Base-by-base conservation (phyloP, 2,888 invertebrate genomes). In the Clitarchus hookeri region DNA sequence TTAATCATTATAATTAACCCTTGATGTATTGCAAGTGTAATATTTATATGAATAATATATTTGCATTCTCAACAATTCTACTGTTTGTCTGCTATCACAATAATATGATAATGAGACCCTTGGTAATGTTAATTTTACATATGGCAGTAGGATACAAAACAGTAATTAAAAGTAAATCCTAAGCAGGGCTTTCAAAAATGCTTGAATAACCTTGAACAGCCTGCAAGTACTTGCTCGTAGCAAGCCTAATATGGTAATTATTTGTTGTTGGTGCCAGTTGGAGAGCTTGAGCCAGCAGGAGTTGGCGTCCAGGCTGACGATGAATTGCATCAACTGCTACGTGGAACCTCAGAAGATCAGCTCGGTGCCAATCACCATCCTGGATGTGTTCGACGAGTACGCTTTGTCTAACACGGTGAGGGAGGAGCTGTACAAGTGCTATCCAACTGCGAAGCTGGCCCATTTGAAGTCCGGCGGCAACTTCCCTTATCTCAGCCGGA, bases 371-470 rank as follows among this genome's bases (percentile, higher is more conserved):
- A 93, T 97, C 23, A 98, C 97, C 19, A 94, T 98, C 85, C 94
- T 98, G 91, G 97, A 98, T 91, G 97, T 97, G 0, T 97, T 97
- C 93, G 97, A 98, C 91, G 96, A 97, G 89, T 96, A 96, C 91
- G 97, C 97, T 8, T 91, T 98, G 84, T 96, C 96, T 87, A 94
- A 94, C 88, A 91, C 93, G 80, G 97, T 97, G 0, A 92, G 96
- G 85, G 97, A 97, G 89, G 96, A 97, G 90, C 92, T 97, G 88
- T 96, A 96, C 91, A 97, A 97, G 91, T 95, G 96, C 89, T 98
- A 97, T 91, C 97, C 97, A 0, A 93, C 95, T 87, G 97, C 97
- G 0, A 97, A 96, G 91, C 91, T 97, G 88, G 98, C 97, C 0
- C 97, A 97, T 91, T 92, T 98, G 84, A 98, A 98, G 91, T 95